These are phyloP conservation scores for Drosophila sordidula DNA, from an alignment of 2,888 invertebrate genomes.

Conservation along the genomic window DNA sequence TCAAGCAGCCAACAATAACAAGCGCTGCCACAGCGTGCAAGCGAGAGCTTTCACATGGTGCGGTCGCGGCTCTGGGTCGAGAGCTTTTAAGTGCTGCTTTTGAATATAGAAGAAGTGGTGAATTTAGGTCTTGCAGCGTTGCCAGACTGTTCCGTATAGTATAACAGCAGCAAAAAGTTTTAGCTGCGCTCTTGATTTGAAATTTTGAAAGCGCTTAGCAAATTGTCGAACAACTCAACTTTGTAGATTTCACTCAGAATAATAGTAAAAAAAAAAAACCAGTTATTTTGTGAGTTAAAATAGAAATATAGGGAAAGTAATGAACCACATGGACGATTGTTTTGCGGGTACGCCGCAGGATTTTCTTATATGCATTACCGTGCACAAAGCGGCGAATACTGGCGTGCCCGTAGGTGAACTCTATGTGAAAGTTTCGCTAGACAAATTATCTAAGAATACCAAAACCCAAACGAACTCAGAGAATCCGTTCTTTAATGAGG, in stretches of 20 bases:
- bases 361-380: slow-evolving; percentile 88
- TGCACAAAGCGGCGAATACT: slow-evolving; percentile 89
- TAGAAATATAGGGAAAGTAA: slow-evolving; percentile 28
- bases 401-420: slow-evolving; percentile 86
- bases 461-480: slow-evolving; percentile 87
- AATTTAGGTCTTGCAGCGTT: slow-evolving; percentile 10
- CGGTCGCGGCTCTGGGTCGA: slow-evolving; percentile 24
- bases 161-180: not conserved
- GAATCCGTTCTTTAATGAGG: slow-evolving; percentile 90
- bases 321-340: slow-evolving; percentile 79
- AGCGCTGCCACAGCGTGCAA: slow-evolving; percentile 15
- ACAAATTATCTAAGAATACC: slow-evolving; percentile 88
- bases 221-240: slow-evolving; percentile 9
- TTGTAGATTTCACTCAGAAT: slow-evolving; percentile 19
- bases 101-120: slow-evolving; percentile 20
- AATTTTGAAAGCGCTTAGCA: slow-evolving; percentile 1
- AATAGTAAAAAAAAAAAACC: slow-evolving; percentile 1
- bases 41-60: slow-evolving; percentile 35
- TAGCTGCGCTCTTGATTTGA: not conserved
- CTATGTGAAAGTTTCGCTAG: slow-evolving; percentile 88
- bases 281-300: not conserved
- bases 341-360: slow-evolving; percentile 83
- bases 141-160: slow-evolving; percentile 31
- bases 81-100: slow-evolving; percentile 53
- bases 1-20: slow-evolving; percentile 24